phyloP scores from a whole-genome alignment of 2,888 invertebrate species.

The Boloria euphrosyne region DNA sequence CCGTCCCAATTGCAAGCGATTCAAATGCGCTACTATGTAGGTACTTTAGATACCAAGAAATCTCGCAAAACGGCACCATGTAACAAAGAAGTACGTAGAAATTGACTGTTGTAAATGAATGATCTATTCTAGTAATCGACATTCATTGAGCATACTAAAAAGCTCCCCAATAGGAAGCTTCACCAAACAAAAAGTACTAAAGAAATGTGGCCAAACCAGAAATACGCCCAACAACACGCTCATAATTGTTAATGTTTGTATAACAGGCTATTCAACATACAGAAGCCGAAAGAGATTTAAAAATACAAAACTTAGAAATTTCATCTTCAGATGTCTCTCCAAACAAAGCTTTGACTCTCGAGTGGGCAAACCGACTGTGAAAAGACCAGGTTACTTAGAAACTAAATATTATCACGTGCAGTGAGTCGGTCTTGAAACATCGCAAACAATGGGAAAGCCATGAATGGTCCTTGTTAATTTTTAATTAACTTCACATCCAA shows the following conservation, averaged over 20 bases:
- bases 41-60: neutral
- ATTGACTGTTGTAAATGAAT: constrained; percentile 11
- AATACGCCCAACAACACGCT: constrained; percentile 47
- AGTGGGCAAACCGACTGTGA: constrained; percentile 65
- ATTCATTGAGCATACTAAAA: constrained; percentile 13
- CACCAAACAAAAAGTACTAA: constrained; percentile 3
- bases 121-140: constrained; percentile 6
- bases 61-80: neutral
- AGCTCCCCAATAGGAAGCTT: constrained; percentile 17
- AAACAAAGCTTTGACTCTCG: constrained; percentile 61
- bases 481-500: neutral
- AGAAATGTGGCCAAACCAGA: constrained; percentile 40
- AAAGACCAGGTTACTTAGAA: constrained; percentile 62
- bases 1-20: neutral
- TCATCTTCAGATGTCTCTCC: constrained; percentile 62
- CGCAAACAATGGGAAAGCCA: constrained; percentile 53
- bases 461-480: constrained; percentile 41
- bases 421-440: constrained; percentile 49
- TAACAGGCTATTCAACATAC: constrained; percentile 74
- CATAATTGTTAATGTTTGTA: constrained; percentile 73
- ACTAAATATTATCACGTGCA: constrained; percentile 80
- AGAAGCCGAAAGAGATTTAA: constrained; percentile 76
- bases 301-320: constrained; percentile 72
- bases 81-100: constrained; percentile 5
- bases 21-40: no score